Base-by-base conservation (phyloP, 2,113 vertebrate genomes). In the Odontophorus gujanensis region DNA sequence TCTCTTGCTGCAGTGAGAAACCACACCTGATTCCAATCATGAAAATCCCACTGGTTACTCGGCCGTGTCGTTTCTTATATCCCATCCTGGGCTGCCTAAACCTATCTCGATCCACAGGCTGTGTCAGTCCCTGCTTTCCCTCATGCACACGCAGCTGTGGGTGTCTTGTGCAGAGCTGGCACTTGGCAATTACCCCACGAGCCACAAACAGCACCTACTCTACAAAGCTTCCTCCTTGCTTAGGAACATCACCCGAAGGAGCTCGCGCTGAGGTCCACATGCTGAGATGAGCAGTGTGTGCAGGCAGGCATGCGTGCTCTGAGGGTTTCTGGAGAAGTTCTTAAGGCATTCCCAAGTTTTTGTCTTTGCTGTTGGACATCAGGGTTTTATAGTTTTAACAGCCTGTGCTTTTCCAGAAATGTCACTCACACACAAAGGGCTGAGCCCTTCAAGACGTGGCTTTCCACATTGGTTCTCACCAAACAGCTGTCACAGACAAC, bases 401-500 rank as follows among this genome's bases (percentile, higher is more conserved):
- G 57, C 13, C 0, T 55, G 14, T 7, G 15, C 57, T 75, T 87
- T n/a, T n/a, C 11, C 5, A 59, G 67, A 72, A 78, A 28, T 40
- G 51, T 79, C 48, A 50, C 19, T 57, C 57, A 63, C 26, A 58
- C 78, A 89, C 57, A 87, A 77, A 89, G 89, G 38, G 48, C 22
- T n/a, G 66, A 63, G 78, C 24, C 47, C 36, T 65, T 87, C 63
- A 28, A 89, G 93, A 51, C 12, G 4, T 51, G 79, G 74, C 77
- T 82, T 79, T 68, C 34, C 55, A 42, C 13, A n/a, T 1, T 30
- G 65, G 86, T 9, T 72, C 86, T 87, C 62, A 91, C 58, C 58
- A 82, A 89, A 62, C 84, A 95, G 92, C 91, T 94, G 91, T 28
- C 81, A 36, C 57, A 86, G 53, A 81, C 34, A 78, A 88, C 81